Base-by-base conservation (phyloP, 53 echinoderm and acorn worm species). In the Echinometra lucunter region DNA sequence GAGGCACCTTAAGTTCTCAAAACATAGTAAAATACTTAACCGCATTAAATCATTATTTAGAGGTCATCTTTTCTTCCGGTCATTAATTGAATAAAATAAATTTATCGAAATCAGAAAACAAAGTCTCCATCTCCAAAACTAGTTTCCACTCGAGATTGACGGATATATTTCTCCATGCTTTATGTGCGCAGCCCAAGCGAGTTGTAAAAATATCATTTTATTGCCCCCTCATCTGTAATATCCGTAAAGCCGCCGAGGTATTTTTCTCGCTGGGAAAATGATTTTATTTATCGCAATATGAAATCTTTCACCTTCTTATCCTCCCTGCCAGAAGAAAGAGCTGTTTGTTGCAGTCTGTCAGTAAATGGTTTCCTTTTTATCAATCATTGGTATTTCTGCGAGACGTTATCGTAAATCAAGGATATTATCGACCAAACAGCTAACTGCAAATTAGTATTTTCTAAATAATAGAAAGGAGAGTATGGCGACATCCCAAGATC, bases 401-500 rank as follows among this genome's bases (percentile, higher is more conserved):
- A 78, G 78, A 78, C 78, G 78, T 78, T 78, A 78, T 78, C 78
- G 78, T 78, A 78, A 78, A 78, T 78, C 78, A 38, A 38, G 78
- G 78, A 78, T 42, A 40, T 38, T 30, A 37, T 18, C 35, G 42
- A 19, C 78, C 78, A 78, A 44, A 42, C 72, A 78, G 38, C 78
- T 38, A 19, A 78, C 42, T 78, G 38, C 42, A 78, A 38, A 40
- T 78, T 78, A 78, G 69, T 69, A 10, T 69, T 69, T 69, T 69
- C 6, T 1, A 69, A 4, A 69, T 12, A 32, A 30, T 69, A 28
- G 7, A 1, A 23, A 66, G n/a, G 32, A 69, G 34, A 69, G 69
- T 25, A 63, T 63, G 63, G 63, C 21, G 1, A 63, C 4, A 25
- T 63, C 7, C 21, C 25, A 25, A 63, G 4, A 53, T 53, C 63